Conservation (phyloP, 2,113 vertebrate species). For the Terrapene triunguis region DNA sequence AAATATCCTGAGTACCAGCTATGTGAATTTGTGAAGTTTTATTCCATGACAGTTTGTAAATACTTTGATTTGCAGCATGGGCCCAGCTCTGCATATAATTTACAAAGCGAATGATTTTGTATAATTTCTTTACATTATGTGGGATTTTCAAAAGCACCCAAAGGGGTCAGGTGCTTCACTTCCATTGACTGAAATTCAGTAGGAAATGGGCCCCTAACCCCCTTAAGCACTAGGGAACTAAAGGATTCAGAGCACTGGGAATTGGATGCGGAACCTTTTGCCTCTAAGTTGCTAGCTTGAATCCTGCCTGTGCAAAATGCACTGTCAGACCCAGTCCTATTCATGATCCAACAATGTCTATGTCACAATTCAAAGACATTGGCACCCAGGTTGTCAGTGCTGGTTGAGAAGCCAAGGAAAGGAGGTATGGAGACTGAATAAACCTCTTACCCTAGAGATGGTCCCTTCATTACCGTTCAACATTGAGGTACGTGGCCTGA, state of each 20-base stretch:
- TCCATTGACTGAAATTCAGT: too few relatives aligned
- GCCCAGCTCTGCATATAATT: not conserved
- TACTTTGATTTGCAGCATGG: not conserved
- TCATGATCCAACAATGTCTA: not conserved
- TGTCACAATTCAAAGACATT: not conserved
- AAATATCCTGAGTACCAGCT: not conserved
- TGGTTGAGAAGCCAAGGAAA: not conserved
- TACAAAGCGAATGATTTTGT: not conserved
- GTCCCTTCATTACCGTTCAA: not conserved
- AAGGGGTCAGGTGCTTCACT: not conserved
- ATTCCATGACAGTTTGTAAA: not conserved
- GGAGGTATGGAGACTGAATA: not conserved
- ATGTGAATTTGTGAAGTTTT: not conserved
- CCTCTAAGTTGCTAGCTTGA: not conserved
- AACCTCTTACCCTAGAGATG: not conserved
- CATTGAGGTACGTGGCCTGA: not conserved
- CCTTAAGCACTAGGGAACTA: not conserved
- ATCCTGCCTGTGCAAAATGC: not conserved
- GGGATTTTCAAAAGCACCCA: not conserved
- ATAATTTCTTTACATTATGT: not conserved
- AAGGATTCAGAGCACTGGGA: not conserved
- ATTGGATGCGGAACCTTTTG: not conserved
- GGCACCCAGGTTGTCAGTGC: not conserved
- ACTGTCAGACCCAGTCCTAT: not conserved
- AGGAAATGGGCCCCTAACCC: too few relatives aligned